Base-by-base conservation (phyloP, 1,140 invertebrate genomes). In the Magallana ariakensis region DNA sequence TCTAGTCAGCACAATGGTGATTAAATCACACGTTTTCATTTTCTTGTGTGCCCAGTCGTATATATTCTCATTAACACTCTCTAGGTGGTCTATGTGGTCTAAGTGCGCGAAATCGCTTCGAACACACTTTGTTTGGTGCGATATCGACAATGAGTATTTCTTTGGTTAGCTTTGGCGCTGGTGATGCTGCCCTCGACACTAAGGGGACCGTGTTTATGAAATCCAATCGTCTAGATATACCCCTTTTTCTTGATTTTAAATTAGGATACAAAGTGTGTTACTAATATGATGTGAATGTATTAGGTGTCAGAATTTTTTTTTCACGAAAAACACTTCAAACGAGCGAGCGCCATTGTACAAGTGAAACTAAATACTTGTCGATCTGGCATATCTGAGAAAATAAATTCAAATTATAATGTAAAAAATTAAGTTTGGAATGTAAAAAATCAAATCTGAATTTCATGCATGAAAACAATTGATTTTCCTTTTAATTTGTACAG, bases 21-120 rank as follows among this genome's bases (percentile, higher is more conserved):
- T 75, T 8, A 75, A 0, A 22, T 75, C 66, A 26, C 66, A 75
- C 33, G 66, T 75, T 75, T 26, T 75, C 19, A 75, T 19, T 13
- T 75, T 75, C 66, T 26, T 75, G 22, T 75, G 66, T 2, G 66
- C 66, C 66, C 66, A 75, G 13, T 75, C 66, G 66, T 75, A 75
- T 19, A 75, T 75, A 13, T 75, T 75, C 22, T 75, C 1, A 26
- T 75, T 33, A 75, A 75, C 66, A 26, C 13, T 13, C 4, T 33
- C 33, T 26, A 75, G 15, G 13, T 75, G 66, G 13, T 75, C 66
- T 26, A 75, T 75, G 9, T 33, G 26, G 15, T n/a, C n/a, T n/a
- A n/a, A n/a, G n/a, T 15, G 22, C 33, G 66, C 66, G 66, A 26
- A 75, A 75, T 33, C 33, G 66, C 22, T 26, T 22, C 19, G 66